phyloP scores from a whole-genome alignment of 1,140 invertebrate species.

The Probaryconus sp. region DNA sequence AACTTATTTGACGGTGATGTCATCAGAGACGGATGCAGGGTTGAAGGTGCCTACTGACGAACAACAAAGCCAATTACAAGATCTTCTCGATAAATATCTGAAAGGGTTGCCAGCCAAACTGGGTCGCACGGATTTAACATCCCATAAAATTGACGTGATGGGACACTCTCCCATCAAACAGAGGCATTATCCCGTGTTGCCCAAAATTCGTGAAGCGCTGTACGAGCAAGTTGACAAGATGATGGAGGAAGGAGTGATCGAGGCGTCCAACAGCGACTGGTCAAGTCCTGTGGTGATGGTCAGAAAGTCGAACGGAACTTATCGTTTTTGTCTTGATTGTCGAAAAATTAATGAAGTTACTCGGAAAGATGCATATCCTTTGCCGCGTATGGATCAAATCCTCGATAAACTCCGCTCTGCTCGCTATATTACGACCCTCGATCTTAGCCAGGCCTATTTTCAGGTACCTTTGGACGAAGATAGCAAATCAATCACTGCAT shows the following conservation, averaged over 20 bases:
- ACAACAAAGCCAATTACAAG: too few relatives aligned
- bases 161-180: slow-evolving; percentile 62
- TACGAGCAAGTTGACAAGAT: slow-evolving; percentile 34
- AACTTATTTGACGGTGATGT: too few relatives aligned
- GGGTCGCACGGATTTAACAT: too few relatives aligned
- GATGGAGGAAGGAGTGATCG: slow-evolving; percentile 59
- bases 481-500: slow-evolving; percentile 72
- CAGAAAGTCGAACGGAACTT: slow-evolving; percentile 72
- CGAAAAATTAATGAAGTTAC: slow-evolving; percentile 75
- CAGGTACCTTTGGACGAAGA: slow-evolving; percentile 48
- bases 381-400: slow-evolving; percentile 63
- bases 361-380: slow-evolving; percentile 48
- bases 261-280: slow-evolving; percentile 66
- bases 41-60: too few relatives aligned
- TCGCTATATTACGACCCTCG: slow-evolving; percentile 47
- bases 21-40: too few relatives aligned
- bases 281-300: slow-evolving; percentile 71
- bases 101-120: too few relatives aligned
- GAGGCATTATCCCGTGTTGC: slow-evolving; percentile 54
- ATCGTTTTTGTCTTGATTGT: slow-evolving; percentile 76
- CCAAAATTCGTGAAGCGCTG: slow-evolving; percentile 2
- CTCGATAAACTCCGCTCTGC: slow-evolving; percentile 63
- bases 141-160: slow-evolving; percentile 65
- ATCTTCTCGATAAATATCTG: too few relatives aligned
- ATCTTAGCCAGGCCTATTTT: slow-evolving; percentile 56